Conservation (phyloP, 2,113 vertebrate genomes). For the Plecturocebus donacophilus region DNA sequence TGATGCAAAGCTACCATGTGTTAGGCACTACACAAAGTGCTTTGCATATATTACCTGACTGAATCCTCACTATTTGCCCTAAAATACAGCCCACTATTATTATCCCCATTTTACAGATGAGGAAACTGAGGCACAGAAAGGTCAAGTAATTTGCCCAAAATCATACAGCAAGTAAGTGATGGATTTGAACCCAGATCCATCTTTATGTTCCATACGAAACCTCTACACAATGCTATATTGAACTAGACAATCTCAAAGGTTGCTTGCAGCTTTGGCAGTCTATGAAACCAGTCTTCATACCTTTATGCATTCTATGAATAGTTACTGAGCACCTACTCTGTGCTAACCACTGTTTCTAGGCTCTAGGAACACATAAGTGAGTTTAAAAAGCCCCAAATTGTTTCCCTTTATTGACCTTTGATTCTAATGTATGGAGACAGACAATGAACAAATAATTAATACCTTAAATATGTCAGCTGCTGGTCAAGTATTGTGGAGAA, state of each 20-base stretch:
- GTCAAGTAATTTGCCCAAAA: conserved; percentile 9
- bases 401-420: neutral
- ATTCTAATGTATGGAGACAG: neutral
- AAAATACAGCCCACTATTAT: neutral
- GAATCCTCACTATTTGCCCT: neutral
- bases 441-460: neutral
- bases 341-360: neutral
- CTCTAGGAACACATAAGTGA: neutral
- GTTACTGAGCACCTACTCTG: neutral
- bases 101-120: conserved; percentile 35
- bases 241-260: neutral
- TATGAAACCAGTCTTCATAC: neutral
- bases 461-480: neutral
- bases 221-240: neutral
- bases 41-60: neutral
- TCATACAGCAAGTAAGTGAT: neutral
- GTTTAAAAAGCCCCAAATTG: neutral
- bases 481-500: neutral
- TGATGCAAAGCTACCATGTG: neutral
- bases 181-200: neutral
- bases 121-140: neutral
- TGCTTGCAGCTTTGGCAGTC: neutral
- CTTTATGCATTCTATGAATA: neutral
- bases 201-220: neutral
- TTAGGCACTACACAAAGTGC: neutral